phyloP scores from a whole-genome alignment of 2,113 vertebrate species.

The Misgurnus anguillicaudatus region DNA sequence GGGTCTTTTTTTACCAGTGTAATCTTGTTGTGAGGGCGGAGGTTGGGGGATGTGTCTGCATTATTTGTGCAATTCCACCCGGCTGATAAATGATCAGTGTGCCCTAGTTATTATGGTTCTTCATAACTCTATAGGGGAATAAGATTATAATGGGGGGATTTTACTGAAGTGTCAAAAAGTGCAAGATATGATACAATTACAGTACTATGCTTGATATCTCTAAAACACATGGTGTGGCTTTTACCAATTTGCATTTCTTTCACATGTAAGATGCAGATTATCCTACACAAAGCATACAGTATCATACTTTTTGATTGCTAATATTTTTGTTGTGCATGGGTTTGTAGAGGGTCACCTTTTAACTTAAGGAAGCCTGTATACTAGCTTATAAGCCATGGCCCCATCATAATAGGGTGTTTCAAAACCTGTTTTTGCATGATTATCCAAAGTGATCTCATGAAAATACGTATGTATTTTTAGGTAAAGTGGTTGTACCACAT shows the following conservation, averaged over 20 bases:
- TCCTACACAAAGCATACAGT: too few species aligned
- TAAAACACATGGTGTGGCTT: slow-evolving; percentile 27
- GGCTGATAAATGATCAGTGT: slow-evolving; percentile 64
- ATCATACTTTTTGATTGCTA: too few species aligned
- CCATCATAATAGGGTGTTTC: too few species aligned
- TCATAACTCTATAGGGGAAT: slow-evolving; percentile 37
- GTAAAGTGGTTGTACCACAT: too few species aligned
- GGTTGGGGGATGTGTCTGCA: neutral
- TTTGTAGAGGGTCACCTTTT: too few species aligned
- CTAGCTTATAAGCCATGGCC: too few species aligned
- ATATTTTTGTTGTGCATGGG: too few species aligned
- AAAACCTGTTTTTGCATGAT: too few species aligned
- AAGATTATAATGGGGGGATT: slow-evolving; percentile 63
- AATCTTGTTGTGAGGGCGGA: slow-evolving; percentile 44
- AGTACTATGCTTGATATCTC: slow-evolving; percentile 56
- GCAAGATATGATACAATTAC: slow-evolving; percentile 59
- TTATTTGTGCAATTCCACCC: slow-evolving; percentile 47
- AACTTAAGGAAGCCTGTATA: too few species aligned
- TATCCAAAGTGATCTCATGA: too few species aligned
- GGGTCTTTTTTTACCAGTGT: slow-evolving; percentile 44
- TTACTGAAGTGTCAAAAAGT: slow-evolving; percentile 53
- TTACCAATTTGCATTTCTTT: neutral
- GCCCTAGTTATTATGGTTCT: slow-evolving; percentile 65
- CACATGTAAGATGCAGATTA: too few species aligned
- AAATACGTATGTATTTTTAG: too few species aligned